Evolutionary conservation across 2,797 vertebrate species (phyloP).

Genomic region (Lithobates pipiens): DNA sequence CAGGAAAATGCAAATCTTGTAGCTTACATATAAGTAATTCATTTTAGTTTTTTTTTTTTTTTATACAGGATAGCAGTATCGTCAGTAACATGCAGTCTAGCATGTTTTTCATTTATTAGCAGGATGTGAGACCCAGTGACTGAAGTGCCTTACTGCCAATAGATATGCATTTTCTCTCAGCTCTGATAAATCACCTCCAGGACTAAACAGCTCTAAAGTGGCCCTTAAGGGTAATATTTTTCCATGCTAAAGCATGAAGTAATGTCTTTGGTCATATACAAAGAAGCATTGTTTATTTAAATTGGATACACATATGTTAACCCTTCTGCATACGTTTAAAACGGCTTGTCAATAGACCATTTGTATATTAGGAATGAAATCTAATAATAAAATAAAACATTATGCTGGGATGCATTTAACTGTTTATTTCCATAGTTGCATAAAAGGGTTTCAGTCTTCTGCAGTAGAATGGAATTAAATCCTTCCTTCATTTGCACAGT

Average conservation of each 20-base stretch:
- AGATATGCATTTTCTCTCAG: constrained; percentile 24
- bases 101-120: neutral
- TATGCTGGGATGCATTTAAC: constrained; percentile 3
- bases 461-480: neutral
- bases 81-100: neutral
- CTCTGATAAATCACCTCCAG: constrained; percentile 42
- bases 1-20: neutral
- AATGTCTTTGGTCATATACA: constrained; percentile 58
- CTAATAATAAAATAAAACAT: constrained; percentile 4
- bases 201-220: constrained; percentile 7
- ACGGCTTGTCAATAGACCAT: constrained; percentile 5
- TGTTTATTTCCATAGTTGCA: constrained; percentile 2
- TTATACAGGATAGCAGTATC: neutral
- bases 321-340: constrained; percentile 35
- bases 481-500: neutral
- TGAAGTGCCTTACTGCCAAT: neutral
- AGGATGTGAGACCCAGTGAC: neutral
- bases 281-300: constrained; percentile 59
- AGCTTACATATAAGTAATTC: neutral
- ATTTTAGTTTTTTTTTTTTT: neutral
- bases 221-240: constrained; percentile 36
- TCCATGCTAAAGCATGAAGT: constrained; percentile 54
- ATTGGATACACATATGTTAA: constrained; percentile 42
- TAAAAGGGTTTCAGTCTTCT: constrained; percentile 1
- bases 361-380: constrained; percentile 17